Evolutionary conservation across 2,113 vertebrate genomes (phyloP), one percentile per base, ranked within the genome.

Genomic region (Corydoras sp.): DNA sequence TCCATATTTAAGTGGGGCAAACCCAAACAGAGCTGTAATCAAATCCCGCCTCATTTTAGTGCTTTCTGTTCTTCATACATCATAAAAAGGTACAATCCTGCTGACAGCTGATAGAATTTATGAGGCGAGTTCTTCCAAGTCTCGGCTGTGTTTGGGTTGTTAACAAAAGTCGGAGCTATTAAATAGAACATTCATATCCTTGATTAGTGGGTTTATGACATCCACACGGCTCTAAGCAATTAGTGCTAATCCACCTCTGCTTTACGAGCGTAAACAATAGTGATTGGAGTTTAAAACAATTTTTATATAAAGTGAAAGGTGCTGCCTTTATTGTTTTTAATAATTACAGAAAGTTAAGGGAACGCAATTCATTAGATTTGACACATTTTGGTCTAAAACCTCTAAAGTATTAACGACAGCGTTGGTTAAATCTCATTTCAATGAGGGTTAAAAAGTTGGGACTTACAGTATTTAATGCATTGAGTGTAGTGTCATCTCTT

Each of bases 381-480:
- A 43, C 35, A 43, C 35, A 43, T 43, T 43, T 43, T 43, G 35
- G 35, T 43, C 0, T 43, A 5, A 43, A 43, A 43, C 35, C 35
- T 43, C 35, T 5, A 8, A 43, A 43, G 35, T 5, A 43, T 43
- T 5, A 43, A 43, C 35, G 7, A 43, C 4, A 2, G 35, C 7
- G 4, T 43, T 43, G 7, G 35, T 43, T 43, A 8, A 4, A 43
- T 43, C 18, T 31, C 10, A 48, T 35, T 30, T 18, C 49, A 14
- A 9, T 48, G 10, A 14, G 24, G 10, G 5, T 30, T 24, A 61
- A 54, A 61, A 54, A 54, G 13, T 10, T 24, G 14, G 5, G 68
- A 89, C 97, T 94, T 80, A 98, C 97, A 69, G 95, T 98, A 81
- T 99, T 98, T 86, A 99, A 91, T 9, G 97, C 97, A 1, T 98